Base-by-base conservation (phyloP, 1,140 invertebrate species). In the Drosophila tani region DNA sequence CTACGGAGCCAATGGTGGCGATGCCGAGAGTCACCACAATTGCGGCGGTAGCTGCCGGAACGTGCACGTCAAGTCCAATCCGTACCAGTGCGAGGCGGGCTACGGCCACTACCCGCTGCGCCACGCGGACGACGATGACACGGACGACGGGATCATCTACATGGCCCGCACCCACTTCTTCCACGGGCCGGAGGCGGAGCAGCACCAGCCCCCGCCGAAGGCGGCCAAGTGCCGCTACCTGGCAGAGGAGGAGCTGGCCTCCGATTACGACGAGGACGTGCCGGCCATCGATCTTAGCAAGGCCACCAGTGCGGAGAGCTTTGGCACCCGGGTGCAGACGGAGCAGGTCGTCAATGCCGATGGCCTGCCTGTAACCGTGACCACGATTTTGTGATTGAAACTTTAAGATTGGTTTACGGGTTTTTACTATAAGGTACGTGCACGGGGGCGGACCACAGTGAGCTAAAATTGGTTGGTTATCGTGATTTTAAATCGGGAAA, bases 371-470 rank as follows among this genome's bases (percentile, higher is more conserved):
- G 75, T 91, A 38, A 92, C 90, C 12, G 84, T 91, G 70, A 92
- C 91, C n/a, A 92, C 91, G 59, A 92, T 92, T 76, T 87, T 92
- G 91, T 92, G 91, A 92, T 92, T 79, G 62, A 60, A 59, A 71
- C 46, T 55, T 6, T 59, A 74, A 49, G 35, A 64, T 74, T 74
- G 24, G 49, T 47, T 27, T 14, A 2, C 19, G 60, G 67, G 38
- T 67, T 70, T 70, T 73, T 58, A 70, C 51, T 66, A 66, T 43
- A n/a, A 27, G 14, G 17, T 50, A 40, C 47, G 62, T 66, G 29
- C 66, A 51, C 29, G 11, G 12, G 57, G 40, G 27, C 41, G 27
- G 63, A 32, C n/a, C 63, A 45, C 15, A 15, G 27, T 32, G n/a
- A 24, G 51, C 35, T 41, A 6, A 40, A 19, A 14, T 29, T 15